phyloP scores from a whole-genome alignment of 1,140 invertebrate genomes.

The Octopus bimaculoides region DNA sequence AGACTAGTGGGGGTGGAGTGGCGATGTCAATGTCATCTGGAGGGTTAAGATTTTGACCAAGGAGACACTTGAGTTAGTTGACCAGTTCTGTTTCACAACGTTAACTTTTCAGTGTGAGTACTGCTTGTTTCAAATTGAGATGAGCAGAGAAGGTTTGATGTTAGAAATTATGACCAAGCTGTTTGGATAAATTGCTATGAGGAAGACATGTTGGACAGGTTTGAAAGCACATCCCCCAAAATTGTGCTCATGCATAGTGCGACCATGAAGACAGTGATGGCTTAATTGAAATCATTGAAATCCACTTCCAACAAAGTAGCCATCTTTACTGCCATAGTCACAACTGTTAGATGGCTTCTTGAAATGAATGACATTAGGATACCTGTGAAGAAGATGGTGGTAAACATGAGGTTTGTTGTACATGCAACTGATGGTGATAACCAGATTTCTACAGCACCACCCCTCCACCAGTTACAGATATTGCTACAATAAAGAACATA shows the following conservation, averaged over 20 bases:
- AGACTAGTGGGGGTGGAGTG: not conserved
- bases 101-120: not conserved
- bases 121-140: not conserved
- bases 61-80: not conserved
- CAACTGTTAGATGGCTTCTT: not conserved
- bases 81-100: not conserved
- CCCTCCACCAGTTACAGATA: too few species aligned
- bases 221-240: not conserved
- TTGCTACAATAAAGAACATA: too few species aligned
- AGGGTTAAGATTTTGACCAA: not conserved
- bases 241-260: not conserved
- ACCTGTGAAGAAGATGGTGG: not conserved
- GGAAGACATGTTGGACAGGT: conserved; percentile 1
- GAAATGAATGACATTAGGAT: not conserved
- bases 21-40: not conserved
- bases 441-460: too few species aligned
- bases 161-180: not conserved
- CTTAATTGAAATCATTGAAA: not conserved
- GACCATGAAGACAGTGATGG: not conserved
- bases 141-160: not conserved
- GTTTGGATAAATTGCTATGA: not conserved
- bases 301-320: not conserved
- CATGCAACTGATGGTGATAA: not conserved
- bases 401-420: not conserved
- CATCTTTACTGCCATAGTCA: not conserved